phyloP scores from a whole-genome alignment of 2,888 invertebrate genomes.

The Zaprionus obscuricornis region DNA sequence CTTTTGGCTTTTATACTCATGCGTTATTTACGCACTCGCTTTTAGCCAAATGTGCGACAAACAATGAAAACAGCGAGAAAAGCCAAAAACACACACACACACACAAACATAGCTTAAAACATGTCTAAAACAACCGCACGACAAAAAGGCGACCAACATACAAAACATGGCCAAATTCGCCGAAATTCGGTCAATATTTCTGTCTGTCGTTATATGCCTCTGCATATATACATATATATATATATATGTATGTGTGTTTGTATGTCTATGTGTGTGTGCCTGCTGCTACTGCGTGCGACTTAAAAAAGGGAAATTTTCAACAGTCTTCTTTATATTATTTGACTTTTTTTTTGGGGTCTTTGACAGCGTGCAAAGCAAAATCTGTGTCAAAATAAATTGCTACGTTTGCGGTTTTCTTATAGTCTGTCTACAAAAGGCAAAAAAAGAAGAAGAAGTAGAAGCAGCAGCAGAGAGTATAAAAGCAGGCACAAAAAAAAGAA shows the following conservation, averaged over 20 bases:
- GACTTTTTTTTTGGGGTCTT: conserved; percentile 16
- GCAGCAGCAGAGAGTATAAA: too few species aligned
- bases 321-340: too few species aligned
- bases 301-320: conserved; percentile 50
- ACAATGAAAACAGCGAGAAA: conserved; percentile 42
- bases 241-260: conserved; percentile 14
- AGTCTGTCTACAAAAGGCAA: conserved; percentile 1
- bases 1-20: conserved; percentile 22
- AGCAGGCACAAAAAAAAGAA: background rate
- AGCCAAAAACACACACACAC: conserved; percentile 32
- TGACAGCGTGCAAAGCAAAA: conserved; percentile 11
- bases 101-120: conserved; percentile 27
- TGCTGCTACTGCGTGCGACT: too few species aligned
- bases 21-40: conserved; percentile 49
- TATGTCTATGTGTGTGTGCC: conserved; percentile 9
- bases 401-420: conserved; percentile 22
- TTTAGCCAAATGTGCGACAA: conserved; percentile 32
- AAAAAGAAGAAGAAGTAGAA: too few species aligned
- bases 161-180: conserved; percentile 47
- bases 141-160: conserved; percentile 33
- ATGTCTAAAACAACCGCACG: conserved; percentile 34
- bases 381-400: conserved; percentile 57
- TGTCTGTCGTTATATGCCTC: conserved; percentile 18
- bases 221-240: background rate
- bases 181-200: conserved; percentile 77